phyloP scores from a whole-genome alignment of 2,113 vertebrate species.

The Onychostruthus taczanowskii region DNA sequence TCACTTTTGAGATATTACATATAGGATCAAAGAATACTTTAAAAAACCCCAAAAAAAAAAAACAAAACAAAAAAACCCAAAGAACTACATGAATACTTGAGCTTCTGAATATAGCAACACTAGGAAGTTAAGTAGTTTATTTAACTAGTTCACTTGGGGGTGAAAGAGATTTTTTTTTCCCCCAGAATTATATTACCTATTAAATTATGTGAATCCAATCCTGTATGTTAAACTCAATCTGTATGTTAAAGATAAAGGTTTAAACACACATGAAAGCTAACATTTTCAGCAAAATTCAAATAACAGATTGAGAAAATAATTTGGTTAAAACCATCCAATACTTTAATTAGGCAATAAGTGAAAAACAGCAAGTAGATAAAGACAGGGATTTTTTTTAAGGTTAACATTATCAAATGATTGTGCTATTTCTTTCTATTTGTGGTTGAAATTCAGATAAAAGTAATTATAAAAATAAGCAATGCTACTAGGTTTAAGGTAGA shows the following conservation, averaged over 20 bases:
- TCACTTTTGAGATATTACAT: constrained; percentile 26
- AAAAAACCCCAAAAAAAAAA: neutral
- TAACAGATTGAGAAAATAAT: constrained; percentile 68
- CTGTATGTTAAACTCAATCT: constrained; percentile 16
- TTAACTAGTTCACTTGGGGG: constrained; percentile 56
- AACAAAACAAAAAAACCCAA: neutral
- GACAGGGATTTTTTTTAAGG: neutral
- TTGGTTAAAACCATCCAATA: constrained; percentile 62
- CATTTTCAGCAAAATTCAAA: constrained; percentile 58
- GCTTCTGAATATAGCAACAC: neutral
- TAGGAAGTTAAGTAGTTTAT: constrained; percentile 32
- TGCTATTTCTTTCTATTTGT: constrained; percentile 68
- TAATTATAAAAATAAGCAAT: constrained; percentile 64
- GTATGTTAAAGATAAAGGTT: constrained; percentile 68
- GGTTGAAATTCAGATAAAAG: constrained; percentile 67
- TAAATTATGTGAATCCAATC: constrained; percentile 51
- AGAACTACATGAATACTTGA: neutral
- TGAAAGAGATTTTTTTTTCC: neutral
- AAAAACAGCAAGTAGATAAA: constrained; percentile 65
- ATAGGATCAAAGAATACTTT: neutral
- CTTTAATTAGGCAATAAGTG: constrained; percentile 67
- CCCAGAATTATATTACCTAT: constrained; percentile 7
- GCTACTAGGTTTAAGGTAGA: constrained; percentile 39
- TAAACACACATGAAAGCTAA: constrained; percentile 54
- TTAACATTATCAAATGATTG: constrained; percentile 47